These are phyloP conservation scores for Malurus alboscapulatus DNA, from an alignment of 2,113 vertebrate genomes.

Conservation along the genomic window DNA sequence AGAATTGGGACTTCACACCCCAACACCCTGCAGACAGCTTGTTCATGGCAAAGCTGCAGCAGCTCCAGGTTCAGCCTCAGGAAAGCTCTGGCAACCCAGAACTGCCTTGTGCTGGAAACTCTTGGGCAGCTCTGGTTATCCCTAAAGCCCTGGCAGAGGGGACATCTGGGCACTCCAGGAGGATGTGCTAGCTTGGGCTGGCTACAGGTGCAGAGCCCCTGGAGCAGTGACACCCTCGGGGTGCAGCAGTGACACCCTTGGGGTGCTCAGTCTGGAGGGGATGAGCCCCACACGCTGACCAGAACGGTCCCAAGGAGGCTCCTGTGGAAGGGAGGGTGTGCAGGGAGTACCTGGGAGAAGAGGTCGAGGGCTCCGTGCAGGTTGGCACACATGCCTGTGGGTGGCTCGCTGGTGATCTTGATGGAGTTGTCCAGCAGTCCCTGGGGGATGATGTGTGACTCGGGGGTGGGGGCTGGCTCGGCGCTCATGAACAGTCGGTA, in stretches of 20 bases:
- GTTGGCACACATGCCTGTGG: slow-evolving; percentile 73
- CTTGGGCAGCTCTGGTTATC: not conserved
- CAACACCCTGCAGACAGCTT: not conserved
- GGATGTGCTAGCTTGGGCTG: fast-evolving
- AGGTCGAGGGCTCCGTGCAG: slow-evolving; percentile 78
- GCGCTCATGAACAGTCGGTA: slow-evolving; percentile 76
- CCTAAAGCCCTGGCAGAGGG: not conserved
- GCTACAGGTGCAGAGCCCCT: fast-evolving
- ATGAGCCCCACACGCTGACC: fast-evolving
- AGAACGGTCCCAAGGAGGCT: fast-evolving
- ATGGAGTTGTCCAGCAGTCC: slow-evolving; percentile 78
- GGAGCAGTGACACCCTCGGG: fast-evolving
- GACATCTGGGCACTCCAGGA: not conserved
- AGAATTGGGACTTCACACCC: not conserved
- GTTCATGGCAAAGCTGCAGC: not conserved
- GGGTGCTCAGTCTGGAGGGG: not conserved
- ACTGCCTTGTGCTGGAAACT: not conserved
- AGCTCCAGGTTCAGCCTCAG: not conserved
- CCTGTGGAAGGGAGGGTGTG: not conserved
- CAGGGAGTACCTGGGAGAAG: slow-evolving; percentile 70
- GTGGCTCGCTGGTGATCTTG: slow-evolving; percentile 79
- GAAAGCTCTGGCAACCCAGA: not conserved
- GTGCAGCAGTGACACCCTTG: fast-evolving
- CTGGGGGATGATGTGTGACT: slow-evolving; percentile 74
- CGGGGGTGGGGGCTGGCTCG: slow-evolving; percentile 65